phyloP scores from a whole-genome alignment of 2,113 vertebrate genomes.

The Barnardius zonarius region DNA sequence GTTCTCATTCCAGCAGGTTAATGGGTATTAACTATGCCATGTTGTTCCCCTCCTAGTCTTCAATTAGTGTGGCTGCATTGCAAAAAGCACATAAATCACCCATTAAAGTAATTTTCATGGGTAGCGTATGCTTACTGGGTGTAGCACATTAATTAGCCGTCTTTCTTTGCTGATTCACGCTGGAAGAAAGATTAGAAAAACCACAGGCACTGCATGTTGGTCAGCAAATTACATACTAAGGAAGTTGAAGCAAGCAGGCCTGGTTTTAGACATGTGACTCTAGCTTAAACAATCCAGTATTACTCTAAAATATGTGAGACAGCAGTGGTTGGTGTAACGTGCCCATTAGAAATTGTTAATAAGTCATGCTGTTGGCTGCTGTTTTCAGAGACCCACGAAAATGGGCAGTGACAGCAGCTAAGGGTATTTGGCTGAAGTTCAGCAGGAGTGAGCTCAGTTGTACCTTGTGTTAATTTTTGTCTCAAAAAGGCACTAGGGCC shows the following conservation, averaged over 20 bases:
- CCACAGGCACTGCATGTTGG: background rate
- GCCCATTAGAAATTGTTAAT: background rate
- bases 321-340: background rate
- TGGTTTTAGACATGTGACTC: background rate
- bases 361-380: background rate
- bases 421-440: background rate
- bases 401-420: background rate
- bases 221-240: background rate
- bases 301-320: background rate
- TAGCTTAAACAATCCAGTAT: background rate
- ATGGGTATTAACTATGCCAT: background rate
- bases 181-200: background rate
- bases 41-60: background rate
- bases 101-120: background rate
- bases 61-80: background rate
- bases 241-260: background rate
- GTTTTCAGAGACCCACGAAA: background rate
- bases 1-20: background rate
- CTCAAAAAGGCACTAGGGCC: background rate
- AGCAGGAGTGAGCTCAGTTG: background rate
- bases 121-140: background rate
- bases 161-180: accelerated
- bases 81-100: background rate
- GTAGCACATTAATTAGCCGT: background rate
- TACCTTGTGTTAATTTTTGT: background rate